These are phyloP conservation scores for Alouatta palliata DNA, from an alignment of 2,113 vertebrate species.

Conservation along the genomic window DNA sequence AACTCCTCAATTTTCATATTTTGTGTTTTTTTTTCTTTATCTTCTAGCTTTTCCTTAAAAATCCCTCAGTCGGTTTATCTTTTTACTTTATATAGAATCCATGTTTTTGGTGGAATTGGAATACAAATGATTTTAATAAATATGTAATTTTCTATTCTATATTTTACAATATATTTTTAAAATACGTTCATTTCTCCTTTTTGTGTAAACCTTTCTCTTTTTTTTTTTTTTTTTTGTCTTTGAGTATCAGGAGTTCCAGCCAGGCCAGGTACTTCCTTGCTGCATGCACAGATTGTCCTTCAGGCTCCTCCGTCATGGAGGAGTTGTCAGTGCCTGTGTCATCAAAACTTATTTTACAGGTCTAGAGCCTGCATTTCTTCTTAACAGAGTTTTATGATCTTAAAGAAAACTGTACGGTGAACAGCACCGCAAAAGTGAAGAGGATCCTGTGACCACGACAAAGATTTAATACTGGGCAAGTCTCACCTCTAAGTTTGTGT, in stretches of 20 bases:
- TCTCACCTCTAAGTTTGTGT: not conserved
- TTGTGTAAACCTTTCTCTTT: not conserved
- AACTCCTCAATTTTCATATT: not conserved
- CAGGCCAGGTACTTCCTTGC: not conserved
- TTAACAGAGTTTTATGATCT: not conserved
- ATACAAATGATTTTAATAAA: not conserved
- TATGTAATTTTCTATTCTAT: not conserved
- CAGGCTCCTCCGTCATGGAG: not conserved
- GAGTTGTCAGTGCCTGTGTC: not conserved
- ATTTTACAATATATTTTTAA: not conserved
- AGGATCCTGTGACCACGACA: not conserved
- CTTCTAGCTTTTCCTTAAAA: not conserved
- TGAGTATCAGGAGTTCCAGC: not conserved
- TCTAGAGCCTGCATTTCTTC: not conserved
- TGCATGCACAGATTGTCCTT: not conserved
- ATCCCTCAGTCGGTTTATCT: not conserved
- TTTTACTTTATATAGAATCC: not conserved
- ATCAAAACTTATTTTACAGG: not conserved
- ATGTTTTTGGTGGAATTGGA: not conserved
- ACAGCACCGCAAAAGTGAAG: not conserved
- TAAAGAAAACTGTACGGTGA: not conserved
- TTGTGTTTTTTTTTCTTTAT: not conserved
- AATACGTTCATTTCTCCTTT: not conserved
- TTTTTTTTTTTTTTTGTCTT: not conserved
- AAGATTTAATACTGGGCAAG: rapidly evolving